phyloP scores from a whole-genome alignment of 2,113 vertebrate genomes.

The Caretta caretta region DNA sequence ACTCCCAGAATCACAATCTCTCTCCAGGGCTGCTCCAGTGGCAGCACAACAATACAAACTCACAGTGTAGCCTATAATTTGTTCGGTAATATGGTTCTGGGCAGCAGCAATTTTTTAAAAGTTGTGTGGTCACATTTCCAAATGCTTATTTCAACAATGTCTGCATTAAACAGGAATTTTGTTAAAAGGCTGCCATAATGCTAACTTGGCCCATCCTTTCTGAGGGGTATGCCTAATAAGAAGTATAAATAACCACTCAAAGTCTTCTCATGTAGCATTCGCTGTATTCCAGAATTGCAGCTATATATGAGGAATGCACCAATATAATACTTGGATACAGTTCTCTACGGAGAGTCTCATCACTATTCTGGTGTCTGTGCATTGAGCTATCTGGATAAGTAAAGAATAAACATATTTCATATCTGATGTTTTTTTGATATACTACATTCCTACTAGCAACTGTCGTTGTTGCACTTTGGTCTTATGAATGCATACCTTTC shows the following conservation, averaged over 20 bases:
- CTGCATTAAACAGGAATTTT: background rate
- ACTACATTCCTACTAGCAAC: background rate
- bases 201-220: background rate
- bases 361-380: background rate
- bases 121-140: background rate
- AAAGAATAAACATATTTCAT: constrained; percentile 51
- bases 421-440: constrained; percentile 3
- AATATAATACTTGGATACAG: background rate
- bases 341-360: background rate
- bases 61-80: background rate
- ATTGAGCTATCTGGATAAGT: constrained; percentile 53
- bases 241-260: background rate
- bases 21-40: background rate
- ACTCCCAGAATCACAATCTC: background rate
- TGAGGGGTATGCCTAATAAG: background rate
- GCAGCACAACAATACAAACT: background rate
- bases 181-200: background rate
- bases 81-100: background rate
- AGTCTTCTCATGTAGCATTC: background rate
- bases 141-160: background rate
- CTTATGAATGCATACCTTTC: background rate
- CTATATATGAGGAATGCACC: background rate
- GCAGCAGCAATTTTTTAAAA: background rate
- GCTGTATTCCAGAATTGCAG: background rate
- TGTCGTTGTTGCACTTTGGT: background rate